Percentiles rank a stretch among this genome's conserved stretches.
These are phyloP conservation scores for Sphaerophoria taeniata DNA, from an alignment of 2,888 invertebrate species.

Conservation along the genomic window DNA sequence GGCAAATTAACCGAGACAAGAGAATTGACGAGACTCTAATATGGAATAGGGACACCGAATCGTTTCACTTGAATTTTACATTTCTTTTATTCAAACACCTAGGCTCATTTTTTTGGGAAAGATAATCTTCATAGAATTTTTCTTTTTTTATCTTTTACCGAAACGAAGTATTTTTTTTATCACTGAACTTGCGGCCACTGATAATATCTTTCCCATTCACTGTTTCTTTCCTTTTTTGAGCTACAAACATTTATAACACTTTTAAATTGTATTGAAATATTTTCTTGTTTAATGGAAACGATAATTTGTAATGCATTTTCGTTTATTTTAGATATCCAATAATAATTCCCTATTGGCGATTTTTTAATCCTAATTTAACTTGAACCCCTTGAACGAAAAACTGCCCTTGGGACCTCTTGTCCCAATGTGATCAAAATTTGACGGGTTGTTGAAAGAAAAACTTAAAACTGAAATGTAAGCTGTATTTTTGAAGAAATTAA, in stretches of 20 bases:
- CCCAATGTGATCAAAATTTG: no score
- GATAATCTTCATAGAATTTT: constrained; percentile 1
- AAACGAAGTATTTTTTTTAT: background rate
- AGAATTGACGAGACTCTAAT: constrained; percentile 52
- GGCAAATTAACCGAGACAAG: constrained; percentile 43
- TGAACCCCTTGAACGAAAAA: no score
- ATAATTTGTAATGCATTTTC: background rate
- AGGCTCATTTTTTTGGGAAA: constrained; percentile 13
- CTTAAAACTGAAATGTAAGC: no score
- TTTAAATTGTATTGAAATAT: background rate
- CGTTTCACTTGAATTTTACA: constrained; percentile 46
- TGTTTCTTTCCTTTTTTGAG: background rate
- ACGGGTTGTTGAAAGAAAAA: no score
- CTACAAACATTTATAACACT: background rate
- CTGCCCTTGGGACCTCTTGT: no score
- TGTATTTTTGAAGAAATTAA: no score
- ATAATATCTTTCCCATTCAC: constrained; percentile 17
- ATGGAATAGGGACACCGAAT: constrained; percentile 57
- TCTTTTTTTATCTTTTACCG: background rate
- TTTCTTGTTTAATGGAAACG: constrained; percentile 15
- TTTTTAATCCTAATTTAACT: no score
- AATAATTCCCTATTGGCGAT: no score
- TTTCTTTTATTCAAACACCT: constrained; percentile 3
- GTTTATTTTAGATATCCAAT: no score
- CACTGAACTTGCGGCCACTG: constrained; percentile 11